Conservation (phyloP, 2,113 vertebrate species). For the Misgurnus mizolepis region DNA sequence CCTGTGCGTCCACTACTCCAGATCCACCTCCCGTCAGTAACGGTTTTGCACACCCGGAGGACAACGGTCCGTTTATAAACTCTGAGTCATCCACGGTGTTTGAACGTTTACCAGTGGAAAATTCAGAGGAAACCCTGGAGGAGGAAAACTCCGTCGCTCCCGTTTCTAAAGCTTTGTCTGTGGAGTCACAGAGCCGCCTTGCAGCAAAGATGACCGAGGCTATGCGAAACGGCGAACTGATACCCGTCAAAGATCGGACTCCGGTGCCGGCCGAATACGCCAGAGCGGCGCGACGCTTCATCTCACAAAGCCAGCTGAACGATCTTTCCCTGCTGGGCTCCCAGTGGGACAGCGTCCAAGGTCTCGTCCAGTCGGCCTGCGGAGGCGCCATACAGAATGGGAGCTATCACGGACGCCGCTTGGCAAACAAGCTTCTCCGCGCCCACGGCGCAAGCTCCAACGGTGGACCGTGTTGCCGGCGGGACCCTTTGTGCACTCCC, state of each 20-base stretch:
- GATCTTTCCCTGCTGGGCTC: conserved; percentile 86
- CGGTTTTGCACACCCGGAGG: conserved; percentile 26
- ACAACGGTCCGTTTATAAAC: conserved; percentile 5
- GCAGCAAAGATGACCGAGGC: conserved; percentile 56
- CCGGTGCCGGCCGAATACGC: conserved; percentile 64
- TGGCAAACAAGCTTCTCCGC: conserved; percentile 78
- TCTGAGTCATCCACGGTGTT: conserved; percentile 34
- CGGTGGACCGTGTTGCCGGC: conserved; percentile 75
- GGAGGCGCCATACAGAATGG: conserved; percentile 77
- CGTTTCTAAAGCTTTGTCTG: conserved; percentile 14
- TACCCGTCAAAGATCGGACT: not conserved
- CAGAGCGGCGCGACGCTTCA: conserved; percentile 71
- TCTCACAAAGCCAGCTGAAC: conserved; percentile 85
- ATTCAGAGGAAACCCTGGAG: conserved; percentile 75
- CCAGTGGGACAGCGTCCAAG: conserved; percentile 92
- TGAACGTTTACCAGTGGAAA: conserved; percentile 66
- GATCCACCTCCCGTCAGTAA: conserved; percentile 58
- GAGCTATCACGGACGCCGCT: conserved; percentile 81
- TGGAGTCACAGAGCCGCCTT: conserved; percentile 39
- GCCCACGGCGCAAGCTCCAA: conserved; percentile 72
- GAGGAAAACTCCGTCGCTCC: conserved; percentile 60
- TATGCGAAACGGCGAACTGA: conserved; percentile 49
- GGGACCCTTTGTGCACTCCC: conserved; percentile 67
- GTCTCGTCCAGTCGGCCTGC: conserved; percentile 84
- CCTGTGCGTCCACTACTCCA: conserved; percentile 52